A percentile compares a stretch with the other conserved stretches of the same genome.
phyloP scores from a whole-genome alignment of 2,888 invertebrate genomes.

The Micoletzkya japonica region DNA sequence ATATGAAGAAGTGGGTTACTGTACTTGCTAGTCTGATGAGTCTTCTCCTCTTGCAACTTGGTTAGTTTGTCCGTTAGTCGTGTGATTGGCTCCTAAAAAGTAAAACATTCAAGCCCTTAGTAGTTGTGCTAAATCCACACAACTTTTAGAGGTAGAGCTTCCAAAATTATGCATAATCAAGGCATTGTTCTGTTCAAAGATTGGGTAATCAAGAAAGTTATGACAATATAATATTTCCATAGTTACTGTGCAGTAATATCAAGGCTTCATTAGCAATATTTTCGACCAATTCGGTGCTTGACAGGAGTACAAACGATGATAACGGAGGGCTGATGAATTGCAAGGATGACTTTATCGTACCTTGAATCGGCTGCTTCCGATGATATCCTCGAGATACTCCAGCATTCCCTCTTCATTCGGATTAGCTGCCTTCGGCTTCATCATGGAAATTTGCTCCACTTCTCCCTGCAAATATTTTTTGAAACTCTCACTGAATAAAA shows the following conservation, averaged over 20 bases:
- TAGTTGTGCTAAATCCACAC: neutral
- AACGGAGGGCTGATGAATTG: no score
- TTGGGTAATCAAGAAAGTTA: no score
- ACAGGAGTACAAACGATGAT: no score
- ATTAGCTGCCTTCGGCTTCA: slow-evolving; percentile 87
- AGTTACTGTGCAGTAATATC: neutral
- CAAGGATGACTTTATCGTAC: slow-evolving; percentile 72
- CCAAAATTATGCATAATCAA: no score
- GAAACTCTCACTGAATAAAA: no score
- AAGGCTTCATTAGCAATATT: neutral
- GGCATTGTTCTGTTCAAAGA: no score
- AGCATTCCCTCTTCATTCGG: slow-evolving; percentile 89
- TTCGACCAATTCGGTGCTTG: no score
- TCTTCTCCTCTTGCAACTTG: slow-evolving; percentile 75
- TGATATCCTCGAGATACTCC: slow-evolving; percentile 96
- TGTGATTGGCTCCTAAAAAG: slow-evolving; percentile 68
- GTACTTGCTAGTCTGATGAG: slow-evolving; percentile 70
- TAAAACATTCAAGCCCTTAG: neutral
- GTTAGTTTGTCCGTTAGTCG: slow-evolving; percentile 78
- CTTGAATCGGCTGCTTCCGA: slow-evolving; percentile 77
- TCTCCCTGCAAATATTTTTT: slow-evolving; percentile 84
- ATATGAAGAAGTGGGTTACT: no score
- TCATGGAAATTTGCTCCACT: slow-evolving; percentile 97
- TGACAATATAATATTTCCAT: neutral
- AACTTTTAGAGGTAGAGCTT: no score